Evolutionary conservation across 2,888 invertebrate genomes (phyloP), one percentile per base, ranked within the genome.

Genomic region (Julus scanicus): DNA sequence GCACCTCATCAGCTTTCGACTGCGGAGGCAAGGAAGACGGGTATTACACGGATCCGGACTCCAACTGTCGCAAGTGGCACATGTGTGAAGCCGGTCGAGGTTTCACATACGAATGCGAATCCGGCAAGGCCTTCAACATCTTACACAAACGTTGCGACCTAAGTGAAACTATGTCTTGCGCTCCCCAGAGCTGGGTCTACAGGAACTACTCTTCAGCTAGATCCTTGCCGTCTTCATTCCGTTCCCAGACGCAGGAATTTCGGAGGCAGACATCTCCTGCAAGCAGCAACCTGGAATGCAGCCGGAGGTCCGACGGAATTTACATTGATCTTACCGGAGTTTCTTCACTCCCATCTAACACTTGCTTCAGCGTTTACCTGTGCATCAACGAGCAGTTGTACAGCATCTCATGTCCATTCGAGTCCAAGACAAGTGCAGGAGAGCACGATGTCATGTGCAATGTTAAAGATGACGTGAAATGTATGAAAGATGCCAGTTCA

Each of bases 1-100:
- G 84, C 48, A 17, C 40, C 11, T 40, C 84, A 3, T 57, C 49
- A 11, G 5, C 48, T 3, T 83, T 89, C 4, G 86, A 89, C n/a
- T 90, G 90, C 53, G 49, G 87, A 20, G 87, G 88, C 15, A 89
- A 89, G 57, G 86, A 88, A 17, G 90, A 90, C 49, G 90, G 90
- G 0, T 86, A 89, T 4, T 90, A 89, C 57, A 86, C 89, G 5
- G 90, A 90, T 86, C 86, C 87, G 0, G 85, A 80, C 20, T 89
- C 89, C 44, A 88, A 88, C 20, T 90, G 90, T 63, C 88, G 88
- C 39, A 87, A 89, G 17, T 90, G 89, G 57, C 89, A 89, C 86
- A 84, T 89, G 37, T 90, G 90, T 86, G 84, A 57, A 13, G 71
- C 83, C 3, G 89, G 88, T 57, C 89, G 89, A 9, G 89, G 88